A percentile compares a stretch with the other conserved stretches of the same genome.
These are phyloP conservation scores for Halcyon smyrnensis DNA, from an alignment of 2,797 vertebrate species.

Conservation along the genomic window DNA sequence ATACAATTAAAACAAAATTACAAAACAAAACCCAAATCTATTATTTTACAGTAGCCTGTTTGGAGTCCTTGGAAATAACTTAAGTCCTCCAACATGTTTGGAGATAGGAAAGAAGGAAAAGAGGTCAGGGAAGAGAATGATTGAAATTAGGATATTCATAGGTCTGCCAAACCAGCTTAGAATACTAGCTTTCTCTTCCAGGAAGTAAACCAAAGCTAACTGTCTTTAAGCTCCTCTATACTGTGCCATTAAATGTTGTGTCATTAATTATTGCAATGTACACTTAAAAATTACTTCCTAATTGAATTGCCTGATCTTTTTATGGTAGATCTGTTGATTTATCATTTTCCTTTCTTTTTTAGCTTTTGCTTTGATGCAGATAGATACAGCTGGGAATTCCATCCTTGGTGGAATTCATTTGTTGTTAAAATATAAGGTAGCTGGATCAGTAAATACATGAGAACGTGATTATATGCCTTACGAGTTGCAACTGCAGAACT, in stretches of 20 bases:
- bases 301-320: neutral
- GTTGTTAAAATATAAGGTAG: neutral
- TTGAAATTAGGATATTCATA: neutral
- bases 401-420: neutral
- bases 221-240: neutral
- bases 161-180: neutral
- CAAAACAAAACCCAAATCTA: neutral
- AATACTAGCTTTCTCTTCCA: neutral
- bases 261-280: neutral
- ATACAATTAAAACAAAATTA: neutral
- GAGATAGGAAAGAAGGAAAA: neutral
- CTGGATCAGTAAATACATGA: neutral
- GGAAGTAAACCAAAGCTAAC: neutral
- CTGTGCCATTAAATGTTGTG: neutral
- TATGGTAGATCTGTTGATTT: neutral
- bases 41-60: neutral
- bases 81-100: neutral
- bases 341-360: neutral
- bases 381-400: neutral
- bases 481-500: neutral
- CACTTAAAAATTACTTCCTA: neutral
- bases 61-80: neutral
- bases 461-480: neutral
- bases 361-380: neutral
- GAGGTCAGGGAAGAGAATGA: neutral